phyloP scores from a whole-genome alignment of 2,113 vertebrate genomes.

The Grammatotria lemairii region DNA sequence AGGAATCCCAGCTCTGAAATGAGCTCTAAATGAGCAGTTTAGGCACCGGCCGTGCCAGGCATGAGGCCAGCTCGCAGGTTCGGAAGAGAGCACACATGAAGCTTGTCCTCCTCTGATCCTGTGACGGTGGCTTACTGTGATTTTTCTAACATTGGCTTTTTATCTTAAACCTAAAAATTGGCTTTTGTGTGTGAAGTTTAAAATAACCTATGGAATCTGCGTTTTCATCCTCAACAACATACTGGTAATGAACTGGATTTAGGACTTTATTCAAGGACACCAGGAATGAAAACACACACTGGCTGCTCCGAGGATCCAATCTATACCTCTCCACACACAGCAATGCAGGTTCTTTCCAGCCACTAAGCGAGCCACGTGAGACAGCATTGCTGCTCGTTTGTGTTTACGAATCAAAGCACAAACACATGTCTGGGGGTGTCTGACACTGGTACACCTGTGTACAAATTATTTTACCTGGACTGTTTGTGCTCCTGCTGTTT shows the following conservation, averaged over 20 bases:
- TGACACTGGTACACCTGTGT: not conserved
- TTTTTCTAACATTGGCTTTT: not conserved
- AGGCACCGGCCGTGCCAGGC: not conserved
- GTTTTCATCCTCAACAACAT: not conserved
- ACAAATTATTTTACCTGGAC: not conserved
- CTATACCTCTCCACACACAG: not conserved
- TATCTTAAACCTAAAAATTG: not conserved
- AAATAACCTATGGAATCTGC: not conserved
- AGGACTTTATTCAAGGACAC: not conserved
- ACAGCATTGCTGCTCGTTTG: not conserved
- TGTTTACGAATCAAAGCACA: not conserved
- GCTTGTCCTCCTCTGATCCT: not conserved
- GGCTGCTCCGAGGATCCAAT: not conserved
- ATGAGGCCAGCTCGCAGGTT: not conserved
- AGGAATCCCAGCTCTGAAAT: conserved; percentile 9
- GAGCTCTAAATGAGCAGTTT: conserved; percentile 21
- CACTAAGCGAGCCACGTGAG: not conserved
- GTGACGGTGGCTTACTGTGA: not conserved
- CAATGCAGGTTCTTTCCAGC: not conserved
- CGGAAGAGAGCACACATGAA: not conserved
- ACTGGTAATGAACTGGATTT: not conserved
- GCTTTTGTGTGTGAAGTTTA: not conserved
- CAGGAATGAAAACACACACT: not conserved
- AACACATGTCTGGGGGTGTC: not conserved
- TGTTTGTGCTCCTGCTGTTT: not conserved